Conservation (phyloP, 2,113 vertebrate species). For the Chlorodrepanis virens region DNA sequence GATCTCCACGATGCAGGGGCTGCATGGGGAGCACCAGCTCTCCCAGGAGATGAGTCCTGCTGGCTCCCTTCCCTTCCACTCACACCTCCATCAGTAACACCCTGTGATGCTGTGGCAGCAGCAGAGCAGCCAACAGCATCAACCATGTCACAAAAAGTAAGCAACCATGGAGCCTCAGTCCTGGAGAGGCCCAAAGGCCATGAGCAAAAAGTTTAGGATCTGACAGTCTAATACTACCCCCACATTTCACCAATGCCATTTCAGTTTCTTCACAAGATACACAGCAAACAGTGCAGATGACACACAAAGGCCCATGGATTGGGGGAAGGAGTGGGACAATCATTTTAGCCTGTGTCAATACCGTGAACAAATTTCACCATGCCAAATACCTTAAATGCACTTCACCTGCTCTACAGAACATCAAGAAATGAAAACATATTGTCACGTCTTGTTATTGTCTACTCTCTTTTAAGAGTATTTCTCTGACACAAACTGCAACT, state of each 20-base stretch:
- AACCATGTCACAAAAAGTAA: not conserved
- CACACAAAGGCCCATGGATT: not conserved
- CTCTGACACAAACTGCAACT: not conserved
- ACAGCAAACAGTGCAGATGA: no score
- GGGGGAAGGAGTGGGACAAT: not conserved
- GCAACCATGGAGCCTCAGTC: not conserved
- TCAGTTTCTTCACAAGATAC: no score
- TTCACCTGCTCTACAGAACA: not conserved
- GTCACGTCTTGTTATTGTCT: not conserved
- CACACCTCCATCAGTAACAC: not conserved
- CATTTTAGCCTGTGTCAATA: not conserved
- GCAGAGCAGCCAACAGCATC: not conserved
- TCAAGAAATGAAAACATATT: not conserved
- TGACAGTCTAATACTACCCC: not conserved
- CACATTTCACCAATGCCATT: not conserved
- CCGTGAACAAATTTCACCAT: not conserved
- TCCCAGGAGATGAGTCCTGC: fast-evolving
- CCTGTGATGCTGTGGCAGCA: not conserved
- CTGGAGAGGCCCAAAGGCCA: not conserved
- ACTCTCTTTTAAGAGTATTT: not conserved
- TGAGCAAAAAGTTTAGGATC: not conserved
- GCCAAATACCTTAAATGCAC: not conserved
- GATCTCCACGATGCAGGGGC: fast-evolving
- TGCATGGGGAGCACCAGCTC: not conserved
- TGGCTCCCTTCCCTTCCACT: not conserved